Base-by-base conservation (phyloP, 2,113 vertebrate genomes). In the Epinephelus moara region DNA sequence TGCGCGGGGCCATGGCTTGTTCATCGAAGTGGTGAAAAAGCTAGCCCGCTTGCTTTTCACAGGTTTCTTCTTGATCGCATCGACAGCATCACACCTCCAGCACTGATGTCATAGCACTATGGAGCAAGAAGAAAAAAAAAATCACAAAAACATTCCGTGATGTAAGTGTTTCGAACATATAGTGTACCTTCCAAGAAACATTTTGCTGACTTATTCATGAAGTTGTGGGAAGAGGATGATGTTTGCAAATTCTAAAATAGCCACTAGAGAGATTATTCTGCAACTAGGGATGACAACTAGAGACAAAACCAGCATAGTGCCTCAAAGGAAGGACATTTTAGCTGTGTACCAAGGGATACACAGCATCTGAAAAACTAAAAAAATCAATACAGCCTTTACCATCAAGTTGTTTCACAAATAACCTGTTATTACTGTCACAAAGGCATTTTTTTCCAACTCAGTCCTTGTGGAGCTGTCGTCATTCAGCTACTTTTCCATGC, bases 61-160 rank as follows among this genome's bases (percentile, higher is more conserved):
- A 92, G 89, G 82, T 91, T 92, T 90, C 76, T 80, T 60, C 89
- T 91, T 52, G 12, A 89, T 70, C 68, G 61, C 80, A 88, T 87
- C 47, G 64, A 79, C 88, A 63, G 88, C 78, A 87, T 91, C 77
- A 85, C 89, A 91, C 85, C 72, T 88, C 81, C 6, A 12, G 70
- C 75, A 67, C 61, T 49, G 75, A 80, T 68, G 80, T 50, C 33
- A 52, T 81, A 60, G 55, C 19, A 17, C 50, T 70, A 15, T 57
- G 40, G n/a, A 62, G 62, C 62, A 21, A n/a, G 21, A 18, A 4
- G 50, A 74, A 50, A 37, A 37, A 37, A 37, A 37, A 30, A 63
- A 82, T 30, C 55, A 15, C 59, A 56, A 62, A 45, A 53, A 60
- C 21, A 70, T 52, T 76, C 23, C 14, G 40, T 64, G 23, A 69